These are phyloP conservation scores for Dreissena polymorpha DNA, from an alignment of 1,140 invertebrate genomes.

Conservation along the genomic window DNA sequence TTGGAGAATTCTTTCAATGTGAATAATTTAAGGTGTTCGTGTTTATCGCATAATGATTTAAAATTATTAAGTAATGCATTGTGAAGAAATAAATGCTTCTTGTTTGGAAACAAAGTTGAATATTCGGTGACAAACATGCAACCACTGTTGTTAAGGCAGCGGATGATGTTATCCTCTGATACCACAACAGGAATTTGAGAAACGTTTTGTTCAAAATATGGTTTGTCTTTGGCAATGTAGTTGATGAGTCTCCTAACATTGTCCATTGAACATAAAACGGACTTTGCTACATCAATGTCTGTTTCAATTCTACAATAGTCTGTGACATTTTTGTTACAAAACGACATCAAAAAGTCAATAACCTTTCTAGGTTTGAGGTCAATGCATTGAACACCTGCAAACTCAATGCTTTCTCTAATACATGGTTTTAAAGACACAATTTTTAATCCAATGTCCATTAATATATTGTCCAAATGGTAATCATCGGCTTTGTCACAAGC, in stretches of 20 bases:
- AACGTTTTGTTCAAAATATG: not conserved
- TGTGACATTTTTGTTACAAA: not conserved
- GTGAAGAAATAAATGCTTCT: slow-evolving; percentile 6
- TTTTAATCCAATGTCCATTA: slow-evolving; percentile 18
- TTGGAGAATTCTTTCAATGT: no score
- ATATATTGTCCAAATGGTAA: not conserved
- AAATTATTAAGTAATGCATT: not conserved
- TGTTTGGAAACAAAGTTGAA: slow-evolving; percentile 1
- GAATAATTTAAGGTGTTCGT: no score
- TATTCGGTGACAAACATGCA: slow-evolving; percentile 19
- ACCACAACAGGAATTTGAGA: not conserved
- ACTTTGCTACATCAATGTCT: not conserved
- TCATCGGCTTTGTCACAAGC: not conserved
- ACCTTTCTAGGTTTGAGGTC: not conserved
- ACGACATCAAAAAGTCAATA: slow-evolving; percentile 3
- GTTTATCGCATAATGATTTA: no score
- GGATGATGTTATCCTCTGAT: slow-evolving; percentile 4
- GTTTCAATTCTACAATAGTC: not conserved
- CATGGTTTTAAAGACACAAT: not conserved
- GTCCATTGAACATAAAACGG: not conserved
- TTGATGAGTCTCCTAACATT: not conserved
- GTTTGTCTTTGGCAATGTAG: not conserved
- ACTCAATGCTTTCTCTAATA: not conserved
- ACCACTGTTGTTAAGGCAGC: not conserved
- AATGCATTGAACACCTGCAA: not conserved